These are phyloP conservation scores for Oncorhynchus masou DNA, from an alignment of 2,113 vertebrate genomes.

Conservation along the genomic window DNA sequence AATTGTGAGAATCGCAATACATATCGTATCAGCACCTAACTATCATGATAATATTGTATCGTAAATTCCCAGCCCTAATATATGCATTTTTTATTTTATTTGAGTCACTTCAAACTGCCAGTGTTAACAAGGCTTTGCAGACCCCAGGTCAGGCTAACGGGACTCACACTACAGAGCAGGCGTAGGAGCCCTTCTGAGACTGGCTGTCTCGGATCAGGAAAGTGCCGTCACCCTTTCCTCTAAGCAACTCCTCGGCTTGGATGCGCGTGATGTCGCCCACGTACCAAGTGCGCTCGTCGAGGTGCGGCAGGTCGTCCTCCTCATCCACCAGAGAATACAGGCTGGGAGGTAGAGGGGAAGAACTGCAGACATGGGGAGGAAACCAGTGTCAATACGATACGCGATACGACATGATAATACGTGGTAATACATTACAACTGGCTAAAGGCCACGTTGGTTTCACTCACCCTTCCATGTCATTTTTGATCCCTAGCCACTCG, in stretches of 20 bases:
- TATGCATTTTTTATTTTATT: too few relatives aligned
- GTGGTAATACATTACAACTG: too few relatives aligned
- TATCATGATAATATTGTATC: too few relatives aligned
- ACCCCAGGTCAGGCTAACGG: not conserved
- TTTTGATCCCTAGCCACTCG: conserved; percentile 86
- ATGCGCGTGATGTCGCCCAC: conserved; percentile 90
- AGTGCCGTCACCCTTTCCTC: conserved; percentile 90
- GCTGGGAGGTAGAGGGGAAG: conserved; percentile 17
- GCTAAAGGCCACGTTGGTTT: too few relatives aligned
- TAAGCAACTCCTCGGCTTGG: conserved; percentile 89
- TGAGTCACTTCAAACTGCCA: too few relatives aligned
- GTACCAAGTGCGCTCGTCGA: conserved; percentile 92
- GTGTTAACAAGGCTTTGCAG: too few relatives aligned
- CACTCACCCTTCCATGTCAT: conserved; percentile 96
- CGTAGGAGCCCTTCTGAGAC: conserved; percentile 89
- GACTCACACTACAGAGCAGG: conserved; percentile 96
- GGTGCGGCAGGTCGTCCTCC: conserved; percentile 86
- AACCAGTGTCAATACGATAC: not conserved
- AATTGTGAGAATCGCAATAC: too few relatives aligned
- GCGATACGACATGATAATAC: too few relatives aligned
- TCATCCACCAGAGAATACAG: conserved; percentile 91
- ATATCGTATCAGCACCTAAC: too few relatives aligned
- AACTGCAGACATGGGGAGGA: not conserved
- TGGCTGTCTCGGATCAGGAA: conserved; percentile 97
- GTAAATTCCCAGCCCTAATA: too few relatives aligned